Evolutionary conservation across 2,113 vertebrate species (phyloP).

Genomic region (Ranitomeya variabilis): DNA sequence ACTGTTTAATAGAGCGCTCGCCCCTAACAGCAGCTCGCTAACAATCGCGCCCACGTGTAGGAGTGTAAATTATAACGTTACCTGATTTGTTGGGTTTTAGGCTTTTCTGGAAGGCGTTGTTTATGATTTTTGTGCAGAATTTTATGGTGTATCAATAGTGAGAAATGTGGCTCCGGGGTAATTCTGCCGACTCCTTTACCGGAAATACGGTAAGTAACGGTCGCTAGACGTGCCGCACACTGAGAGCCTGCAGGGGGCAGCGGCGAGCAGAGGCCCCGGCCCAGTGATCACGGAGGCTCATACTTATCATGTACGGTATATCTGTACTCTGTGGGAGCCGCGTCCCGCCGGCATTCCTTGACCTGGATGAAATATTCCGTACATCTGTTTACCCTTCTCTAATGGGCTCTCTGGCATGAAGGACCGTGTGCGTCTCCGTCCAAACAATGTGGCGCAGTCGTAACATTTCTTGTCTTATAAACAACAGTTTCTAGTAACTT

Average conservation of each 20-base stretch:
- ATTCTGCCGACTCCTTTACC: no score
- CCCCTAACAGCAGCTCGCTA: not conserved
- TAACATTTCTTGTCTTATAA: not conserved
- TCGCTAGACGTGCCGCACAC: no score
- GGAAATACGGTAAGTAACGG: no score
- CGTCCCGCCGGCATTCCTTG: not conserved
- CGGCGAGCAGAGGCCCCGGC: no score
- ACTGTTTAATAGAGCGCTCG: conserved; percentile 31
- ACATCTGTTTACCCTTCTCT: conserved; percentile 32
- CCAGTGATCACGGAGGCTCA: not conserved
- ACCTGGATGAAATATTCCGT: not conserved
- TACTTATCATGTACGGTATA: not conserved
- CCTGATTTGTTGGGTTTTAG: no score
- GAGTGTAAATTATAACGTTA: no score
- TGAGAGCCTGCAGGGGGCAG: no score
- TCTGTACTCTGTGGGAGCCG: not conserved
- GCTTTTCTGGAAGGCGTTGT: no score
- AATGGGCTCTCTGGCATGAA: not conserved
- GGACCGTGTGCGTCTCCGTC: not conserved
- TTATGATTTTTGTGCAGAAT: no score
- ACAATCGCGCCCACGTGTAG: not conserved
- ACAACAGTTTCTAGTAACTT: not conserved
- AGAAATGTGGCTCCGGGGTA: no score
- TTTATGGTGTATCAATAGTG: no score
- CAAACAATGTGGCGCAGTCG: not conserved